Evolutionary conservation across 2,113 vertebrate genomes (phyloP).

Genomic region (Lampris incognitus): DNA sequence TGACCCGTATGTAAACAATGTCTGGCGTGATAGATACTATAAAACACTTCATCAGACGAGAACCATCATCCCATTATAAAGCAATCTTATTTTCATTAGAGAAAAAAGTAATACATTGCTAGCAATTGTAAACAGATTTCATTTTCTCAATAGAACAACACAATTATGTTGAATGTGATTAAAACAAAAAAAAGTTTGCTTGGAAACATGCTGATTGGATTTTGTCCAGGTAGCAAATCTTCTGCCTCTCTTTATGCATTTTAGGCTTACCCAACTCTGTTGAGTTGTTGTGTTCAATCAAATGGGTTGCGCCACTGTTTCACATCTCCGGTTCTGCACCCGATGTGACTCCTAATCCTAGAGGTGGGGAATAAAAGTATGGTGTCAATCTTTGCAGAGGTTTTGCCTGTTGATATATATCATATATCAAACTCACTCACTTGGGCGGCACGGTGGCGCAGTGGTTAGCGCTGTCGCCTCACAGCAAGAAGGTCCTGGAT

Average conservation of each 20-base stretch:
- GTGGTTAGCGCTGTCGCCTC: too few species aligned
- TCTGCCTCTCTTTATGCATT: neutral
- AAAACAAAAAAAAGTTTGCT: conserved; percentile 8
- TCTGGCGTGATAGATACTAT: neutral
- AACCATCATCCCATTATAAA: neutral
- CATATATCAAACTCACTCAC: too few species aligned
- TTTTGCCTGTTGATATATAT: neutral
- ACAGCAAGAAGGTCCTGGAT: too few species aligned
- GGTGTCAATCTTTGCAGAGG: too few species aligned
- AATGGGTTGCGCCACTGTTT: neutral
- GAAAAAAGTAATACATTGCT: neutral
- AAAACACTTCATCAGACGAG: neutral
- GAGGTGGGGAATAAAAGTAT: too few species aligned
- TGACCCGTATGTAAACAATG: neutral
- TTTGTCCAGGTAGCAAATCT: neutral
- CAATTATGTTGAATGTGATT: neutral
- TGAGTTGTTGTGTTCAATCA: neutral
- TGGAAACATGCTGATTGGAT: conserved; percentile 15
- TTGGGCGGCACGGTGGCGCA: too few species aligned
- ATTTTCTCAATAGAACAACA: neutral
- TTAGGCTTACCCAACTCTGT: neutral
- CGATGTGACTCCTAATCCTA: neutral
- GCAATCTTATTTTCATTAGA: neutral
- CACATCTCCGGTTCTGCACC: neutral
- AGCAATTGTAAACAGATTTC: neutral